A percentile compares a stretch with the other conserved stretches of the same genome.
These are phyloP conservation scores for Phylloscopus collybita DNA, from an alignment of 2,797 vertebrate species.

Conservation along the genomic window DNA sequence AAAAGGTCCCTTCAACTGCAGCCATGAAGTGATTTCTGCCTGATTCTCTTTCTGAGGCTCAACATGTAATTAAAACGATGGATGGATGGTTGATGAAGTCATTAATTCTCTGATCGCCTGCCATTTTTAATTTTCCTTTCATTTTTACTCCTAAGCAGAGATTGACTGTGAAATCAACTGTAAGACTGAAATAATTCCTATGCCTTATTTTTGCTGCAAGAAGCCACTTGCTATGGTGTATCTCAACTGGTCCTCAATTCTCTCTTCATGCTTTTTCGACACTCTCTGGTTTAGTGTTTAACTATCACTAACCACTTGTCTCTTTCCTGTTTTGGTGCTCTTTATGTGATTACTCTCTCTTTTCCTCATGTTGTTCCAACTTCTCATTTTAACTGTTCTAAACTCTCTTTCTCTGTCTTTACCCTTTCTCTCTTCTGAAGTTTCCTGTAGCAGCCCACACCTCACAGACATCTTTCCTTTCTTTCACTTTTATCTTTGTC, in stretches of 20 bases:
- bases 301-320: background rate
- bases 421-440: background rate
- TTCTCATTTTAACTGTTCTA: background rate
- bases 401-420: background rate
- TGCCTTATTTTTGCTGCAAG: background rate
- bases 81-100: background rate
- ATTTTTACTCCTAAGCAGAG: background rate
- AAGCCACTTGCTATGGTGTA: background rate
- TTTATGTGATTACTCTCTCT: background rate
- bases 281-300: background rate
- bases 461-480: background rate
- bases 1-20: background rate
- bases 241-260: background rate
- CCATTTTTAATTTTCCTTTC: background rate
- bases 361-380: background rate
- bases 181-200: background rate
- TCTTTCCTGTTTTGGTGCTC: background rate
- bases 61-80: background rate
- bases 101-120: background rate
- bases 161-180: slow-evolving; percentile 6
- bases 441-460: background rate
- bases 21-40: background rate
- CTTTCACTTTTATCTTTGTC: background rate
- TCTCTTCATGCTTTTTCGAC: background rate
- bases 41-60: background rate